Base-by-base conservation (phyloP, 2,797 vertebrate species). In the Melanotaenia maccullochi region DNA sequence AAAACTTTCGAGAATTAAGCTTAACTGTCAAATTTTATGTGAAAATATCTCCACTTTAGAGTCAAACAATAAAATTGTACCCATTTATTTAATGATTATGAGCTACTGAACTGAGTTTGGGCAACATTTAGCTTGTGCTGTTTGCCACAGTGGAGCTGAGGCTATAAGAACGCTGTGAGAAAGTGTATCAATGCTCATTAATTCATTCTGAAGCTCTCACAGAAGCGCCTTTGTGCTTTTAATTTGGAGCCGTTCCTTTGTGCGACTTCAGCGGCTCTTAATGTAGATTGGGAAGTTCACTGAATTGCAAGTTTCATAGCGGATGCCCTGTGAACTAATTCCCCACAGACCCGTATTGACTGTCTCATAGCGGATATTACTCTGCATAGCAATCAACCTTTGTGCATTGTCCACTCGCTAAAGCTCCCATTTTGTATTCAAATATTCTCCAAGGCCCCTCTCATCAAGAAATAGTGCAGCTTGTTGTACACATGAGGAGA, bases 171-270 rank as follows among this genome's bases (percentile, higher is more conserved):
- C 83, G 74, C 80, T 86, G 88, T 91, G 92, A 89, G 86, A 91
- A 90, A 88, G 91, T 89, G 90, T 90, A 90, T 90, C 90, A 85
- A 73, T 84, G 76, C 88, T 93, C 91, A 94, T 93, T 93, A 92
- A 93, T 93, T 93, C 84, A 12, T 78, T 77, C 82, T 86, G 90
- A 86, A 88, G 87, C 88, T 75, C 85, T 83, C 90, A 94, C 92
- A 93, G 93, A 89, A 87, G 83, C 71, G 80, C 84, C 92, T 94
- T 94, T 94, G 93, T 94, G 87, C 86, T 91, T 87, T 86, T 92
- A 91, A 93, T 94, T 93, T 94, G 92, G 89, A 85, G 82, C 84
- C 64, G 78, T 72, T 92, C 87, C 91, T 95, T 94, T 94, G 92
- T 93, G 87, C 32, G 44, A 90, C 89, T 90, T 90, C 87, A 89